Evolutionary conservation across 2,113 vertebrate species (phyloP), one percentile per base, ranked within the genome.

Genomic region (Sisor rabdophorus): DNA sequence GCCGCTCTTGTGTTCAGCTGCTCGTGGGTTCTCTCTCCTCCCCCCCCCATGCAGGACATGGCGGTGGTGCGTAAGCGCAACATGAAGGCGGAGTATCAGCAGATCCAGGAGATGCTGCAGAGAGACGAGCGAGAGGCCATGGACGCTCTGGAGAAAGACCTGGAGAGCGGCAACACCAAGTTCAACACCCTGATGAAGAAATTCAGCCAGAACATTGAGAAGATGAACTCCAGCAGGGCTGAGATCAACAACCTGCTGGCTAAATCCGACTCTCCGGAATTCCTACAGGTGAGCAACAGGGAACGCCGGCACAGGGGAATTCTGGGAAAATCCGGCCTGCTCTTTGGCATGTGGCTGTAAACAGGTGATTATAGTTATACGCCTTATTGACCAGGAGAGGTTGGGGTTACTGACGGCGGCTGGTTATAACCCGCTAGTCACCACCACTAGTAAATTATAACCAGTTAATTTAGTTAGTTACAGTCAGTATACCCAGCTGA

Each of bases 221-320:
- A 89, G 83, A 88, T 97, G 77, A 89, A 85, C 36, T 80, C 65
- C 16, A 77, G 92, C 47, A 93, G 83, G 83, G 91, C 87, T 1
- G 84, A 90, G n/a, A 84, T 95, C 71, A 87, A 90, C 76, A 80
- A 75, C 50, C 81, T 88, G 53, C 87, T 99, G 85, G 77, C 71
- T 8, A 89, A 91, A 81, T 81, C 55, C 0, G 91, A 94, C 0
- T 91, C 93, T 0, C 20, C 92, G 26, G 77, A 89, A n/a, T 97
- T 98, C 87, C 88, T 98, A 40, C 93, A 96, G 97, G 97, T 98
- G 84, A 84, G 58, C 16, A 32, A 5, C 56, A 19, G n/a, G n/a
- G 40, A 32, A 10, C 26, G 13, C 3, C 8, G 47, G 15, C 36
- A n/a, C 22, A 26, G 10, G 16, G 32, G 36, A 30, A 24, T 50